Conservation (phyloP, 2,797 vertebrate species). For the Catostomus latipinnis region DNA sequence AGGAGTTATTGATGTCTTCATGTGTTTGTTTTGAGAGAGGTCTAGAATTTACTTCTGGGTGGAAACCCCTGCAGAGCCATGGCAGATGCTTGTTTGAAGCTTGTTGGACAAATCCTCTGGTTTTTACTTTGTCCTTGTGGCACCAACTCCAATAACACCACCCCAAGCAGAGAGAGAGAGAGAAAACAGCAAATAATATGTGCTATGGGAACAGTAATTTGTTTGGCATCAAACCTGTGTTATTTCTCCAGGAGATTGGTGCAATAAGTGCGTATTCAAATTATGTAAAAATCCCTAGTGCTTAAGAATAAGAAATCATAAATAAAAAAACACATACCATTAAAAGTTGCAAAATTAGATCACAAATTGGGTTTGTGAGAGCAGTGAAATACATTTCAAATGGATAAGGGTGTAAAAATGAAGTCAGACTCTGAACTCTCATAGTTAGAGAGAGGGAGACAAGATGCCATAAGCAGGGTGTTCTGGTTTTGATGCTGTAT, state of each 20-base stretch:
- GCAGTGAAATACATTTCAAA: conserved; percentile 21
- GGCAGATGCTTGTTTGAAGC: conserved; percentile 54
- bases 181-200: conserved; percentile 53
- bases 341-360: conserved; percentile 14
- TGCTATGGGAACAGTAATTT: conserved; percentile 57
- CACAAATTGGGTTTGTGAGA: conserved; percentile 16
- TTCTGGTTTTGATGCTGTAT: conserved; percentile 45
- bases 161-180: conserved; percentile 51
- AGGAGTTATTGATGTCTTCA: conserved; percentile 26
- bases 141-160: conserved; percentile 59
- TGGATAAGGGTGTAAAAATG: conserved; percentile 25
- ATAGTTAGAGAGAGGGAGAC: conserved; percentile 49
- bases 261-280: conserved; percentile 51
- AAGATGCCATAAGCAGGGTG: conserved; percentile 50
- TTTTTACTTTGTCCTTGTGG: conserved; percentile 62
- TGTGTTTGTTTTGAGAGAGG: conserved; percentile 42
- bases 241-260: conserved; percentile 48
- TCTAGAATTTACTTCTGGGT: conserved; percentile 32
- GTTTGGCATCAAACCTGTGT: conserved; percentile 56
- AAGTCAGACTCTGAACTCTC: conserved; percentile 34
- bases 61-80: conserved; percentile 38
- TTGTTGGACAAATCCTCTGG: conserved; percentile 61
- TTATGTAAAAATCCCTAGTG: conserved; percentile 49
- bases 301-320: conserved; percentile 25
- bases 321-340: not conserved